Percentiles rank a stretch among this genome's conserved stretches.
Evolutionary conservation across 1,140 invertebrate genomes (phyloP).

Genomic region (Drosophila malerkotliana): DNA sequence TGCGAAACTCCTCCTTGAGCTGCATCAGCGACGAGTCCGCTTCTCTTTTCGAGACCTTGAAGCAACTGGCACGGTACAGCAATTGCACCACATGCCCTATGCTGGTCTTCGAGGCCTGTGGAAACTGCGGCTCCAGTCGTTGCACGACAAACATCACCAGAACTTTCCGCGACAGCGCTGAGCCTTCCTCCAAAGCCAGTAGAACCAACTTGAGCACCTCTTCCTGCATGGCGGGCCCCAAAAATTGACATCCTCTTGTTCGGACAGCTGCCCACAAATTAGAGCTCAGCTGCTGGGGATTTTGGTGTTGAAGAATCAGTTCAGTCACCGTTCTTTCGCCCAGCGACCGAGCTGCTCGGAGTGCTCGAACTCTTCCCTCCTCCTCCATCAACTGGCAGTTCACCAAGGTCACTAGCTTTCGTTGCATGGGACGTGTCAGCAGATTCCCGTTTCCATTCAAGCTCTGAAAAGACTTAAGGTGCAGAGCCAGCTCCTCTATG

Average conservation of each 20-base stretch:
- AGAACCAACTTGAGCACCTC: slow-evolving; percentile 98
- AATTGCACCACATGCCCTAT: slow-evolving; percentile 99
- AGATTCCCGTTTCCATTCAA: slow-evolving; percentile 83
- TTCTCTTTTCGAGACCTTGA: slow-evolving; percentile 98
- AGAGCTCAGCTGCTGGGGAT: slow-evolving; percentile 95
- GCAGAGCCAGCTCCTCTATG: slow-evolving; percentile 94
- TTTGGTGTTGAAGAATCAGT: slow-evolving; percentile 96
- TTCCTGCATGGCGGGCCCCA: slow-evolving; percentile 99
- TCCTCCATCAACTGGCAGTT: slow-evolving; percentile 96
- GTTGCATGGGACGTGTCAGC: slow-evolving; percentile 96
- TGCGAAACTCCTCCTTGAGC: slow-evolving; percentile 98
- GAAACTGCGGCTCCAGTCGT: slow-evolving; percentile 96
- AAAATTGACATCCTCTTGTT: slow-evolving; percentile 98
- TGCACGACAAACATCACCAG: slow-evolving; percentile 99
- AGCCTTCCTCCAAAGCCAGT: slow-evolving; percentile 97
- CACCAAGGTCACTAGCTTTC: slow-evolving; percentile 95
- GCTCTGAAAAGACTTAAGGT: slow-evolving; percentile 88
- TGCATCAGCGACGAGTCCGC: slow-evolving; percentile 99
- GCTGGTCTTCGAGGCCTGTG: slow-evolving; percentile 98
- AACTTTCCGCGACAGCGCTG: slow-evolving; percentile 98
- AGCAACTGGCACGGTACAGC: slow-evolving; percentile 98
- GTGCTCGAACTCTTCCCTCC: slow-evolving; percentile 92
- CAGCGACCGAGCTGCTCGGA: slow-evolving; percentile 94
- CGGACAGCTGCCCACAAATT: slow-evolving; percentile 99
- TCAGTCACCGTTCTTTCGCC: slow-evolving; percentile 98